Evolutionary conservation across 2,888 invertebrate species (phyloP), one percentile per base, ranked within the genome.

Genomic region (Drosophila putrida): DNA sequence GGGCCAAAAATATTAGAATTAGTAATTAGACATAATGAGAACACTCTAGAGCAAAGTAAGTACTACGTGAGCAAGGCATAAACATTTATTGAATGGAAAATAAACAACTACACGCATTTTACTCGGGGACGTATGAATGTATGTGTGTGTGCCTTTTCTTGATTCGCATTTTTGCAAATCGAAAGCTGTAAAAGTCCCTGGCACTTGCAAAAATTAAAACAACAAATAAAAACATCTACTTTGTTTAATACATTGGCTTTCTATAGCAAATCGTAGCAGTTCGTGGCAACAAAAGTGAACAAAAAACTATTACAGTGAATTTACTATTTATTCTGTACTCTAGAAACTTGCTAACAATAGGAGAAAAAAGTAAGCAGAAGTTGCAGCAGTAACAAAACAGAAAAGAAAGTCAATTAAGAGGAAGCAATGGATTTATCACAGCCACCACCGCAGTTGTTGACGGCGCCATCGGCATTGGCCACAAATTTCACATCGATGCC

Each of bases 371-470:
- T 6, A 54, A 68, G 41, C 25, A 35, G 44, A 27, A 53, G 20
- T 20, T 20, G 31, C 33, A 50, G n/a, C 35, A 47, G 49, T 25
- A 57, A n/a, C 31, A 39, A 43, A 53, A 8, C 20, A 47, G 41
- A 31, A n/a, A 54, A 38, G 27, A 39, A 61, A 10, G n/a, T 36
- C 11, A 55, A 51, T 25, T 41, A 25, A 35, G 10, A 25, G 43
- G 25, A 13, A 38, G 28, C 39, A 44, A 90, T 92, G 70, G 92
- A 92, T 78, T 67, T 91, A 25, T 86, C 91, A 39, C 91, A 91
- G 68, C 92, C 92, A 25, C 92, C 92, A 39, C 92, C 92, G 10
- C 88, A 88, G 51, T 73, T 88, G 38, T 61, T 91, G 49, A 86
- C 88, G 13, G 85, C 90, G 28, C 91, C 91, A 2, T 91, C 91